Base-by-base conservation (phyloP, 2,113 vertebrate genomes). In the Sinocyclocheilus rhinocerous region DNA sequence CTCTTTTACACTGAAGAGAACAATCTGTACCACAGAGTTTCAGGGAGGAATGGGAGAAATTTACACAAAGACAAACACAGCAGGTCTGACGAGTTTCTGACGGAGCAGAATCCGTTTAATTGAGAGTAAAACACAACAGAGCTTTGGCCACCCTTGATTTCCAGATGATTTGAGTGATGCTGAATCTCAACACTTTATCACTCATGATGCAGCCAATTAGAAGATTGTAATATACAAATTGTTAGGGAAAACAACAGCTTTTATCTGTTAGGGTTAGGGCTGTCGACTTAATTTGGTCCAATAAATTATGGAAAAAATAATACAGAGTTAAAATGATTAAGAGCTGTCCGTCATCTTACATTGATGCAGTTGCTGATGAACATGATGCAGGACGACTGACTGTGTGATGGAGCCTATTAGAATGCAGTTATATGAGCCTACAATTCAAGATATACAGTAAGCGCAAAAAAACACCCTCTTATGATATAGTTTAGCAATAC, bases 31-130 rank as follows among this genome's bases (percentile, higher is more conserved):
- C 84, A 55, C 70, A 73, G 18, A 77, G 52, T 75, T 76, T 77
- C 63, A 80, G 61, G 39, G 57, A 77, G 42, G 45, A 75, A 39
- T 29, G 52, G 61, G 22, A 84, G 57, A 52, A 29, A 77, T 84
- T 45, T 84, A 52, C 81, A 24, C 83, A 75, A 84, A 59, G 76
- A 70, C 86, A 88, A 84, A 84, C 84, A 88, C 70, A 86, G 22
- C 84, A 72, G 61, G 45, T 36, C 33, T 77, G 84, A 87, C 77
- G 76, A 65, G 81, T 61, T 84, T 81, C 84, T 89, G 86, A 48
- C 3, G 50, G 86, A 84, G 55, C 39, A 33, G 33, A 78, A 84
- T 78, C 50, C 20, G 59, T 63, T 73, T 73, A 85, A 67, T 50
- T 80, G 59, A 70, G 65, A 70, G 33, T 24, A 67, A 83, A 61